Evolutionary conservation across 2,113 vertebrate genomes (phyloP), one percentile per base, ranked within the genome.

Genomic region (Parus major): DNA sequence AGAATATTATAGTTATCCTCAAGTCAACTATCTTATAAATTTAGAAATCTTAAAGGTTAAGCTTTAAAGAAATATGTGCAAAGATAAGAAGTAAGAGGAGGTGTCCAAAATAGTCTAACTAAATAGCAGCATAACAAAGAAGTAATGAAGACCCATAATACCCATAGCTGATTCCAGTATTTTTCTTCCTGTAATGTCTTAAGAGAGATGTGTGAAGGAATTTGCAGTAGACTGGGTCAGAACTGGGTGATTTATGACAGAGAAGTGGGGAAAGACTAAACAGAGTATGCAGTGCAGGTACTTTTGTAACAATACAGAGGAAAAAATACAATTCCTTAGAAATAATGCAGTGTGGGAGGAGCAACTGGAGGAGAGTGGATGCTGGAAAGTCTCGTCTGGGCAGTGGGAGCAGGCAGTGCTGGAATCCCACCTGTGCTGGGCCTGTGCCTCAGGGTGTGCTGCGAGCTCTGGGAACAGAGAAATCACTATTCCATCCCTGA

Each of bases 401-500:
- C 28, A n/a, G 72, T 31, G 72, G 21, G 71, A 83, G 46, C n/a
- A 76, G 44, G 33, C 76, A 55, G 13, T 56, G 50, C 33, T 39
- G 77, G 76, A 64, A 59, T 63, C 39, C 86, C 71, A 68, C 31
- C 42, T 84, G 59, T 22, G 11, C 5, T 52, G 70, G 44, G 27
- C 21, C 46, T 56, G 56, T 70, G 83, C 83, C 47, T 70, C 19
- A 7, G 80, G 79, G 56, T 0, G 1, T 61, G 70, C 75, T 28
- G 10, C 3, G 5, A 21, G 39, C 86, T 47, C 73, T 31, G 68
- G 57, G 41, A 66, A 4, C 57, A 27, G 59, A 29, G 79, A 25
- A 31, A 20, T 46, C 9, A 1, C 49, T 23, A 3, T 9, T 65
- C 16, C n/a, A 14, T 25, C 21, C 0, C 60, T 1, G 1, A 57